phyloP scores from a whole-genome alignment of 2,113 vertebrate species.

The Poeciliopsis prolifica region DNA sequence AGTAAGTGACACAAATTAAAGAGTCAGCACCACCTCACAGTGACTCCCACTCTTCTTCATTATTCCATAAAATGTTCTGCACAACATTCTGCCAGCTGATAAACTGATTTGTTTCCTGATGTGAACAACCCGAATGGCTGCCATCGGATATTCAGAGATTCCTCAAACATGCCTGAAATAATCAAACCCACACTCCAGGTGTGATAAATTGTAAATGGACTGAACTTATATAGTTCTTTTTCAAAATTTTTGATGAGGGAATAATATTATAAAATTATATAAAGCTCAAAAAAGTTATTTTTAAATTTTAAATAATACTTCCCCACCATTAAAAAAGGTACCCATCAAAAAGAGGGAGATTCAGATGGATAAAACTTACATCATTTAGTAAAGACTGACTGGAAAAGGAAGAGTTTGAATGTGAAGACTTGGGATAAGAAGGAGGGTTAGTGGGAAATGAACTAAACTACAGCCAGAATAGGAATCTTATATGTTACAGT shows the following conservation, averaged over 20 bases:
- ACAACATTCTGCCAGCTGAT: constrained; percentile 1
- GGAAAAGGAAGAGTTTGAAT: neutral
- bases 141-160: too few relatives aligned
- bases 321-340: neutral
- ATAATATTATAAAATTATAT: too few relatives aligned
- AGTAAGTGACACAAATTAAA: neutral
- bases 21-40: neutral
- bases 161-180: too few relatives aligned
- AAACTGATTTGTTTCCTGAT: neutral
- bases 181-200: too few relatives aligned
- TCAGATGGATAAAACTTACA: neutral
- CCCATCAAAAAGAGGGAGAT: constrained; percentile 6
- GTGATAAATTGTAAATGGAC: too few relatives aligned
- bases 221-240: too few relatives aligned
- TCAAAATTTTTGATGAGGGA: too few relatives aligned
- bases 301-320: too few relatives aligned
- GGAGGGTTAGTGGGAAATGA: neutral
- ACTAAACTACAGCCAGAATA: neutral
- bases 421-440: neutral
- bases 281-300: too few relatives aligned
- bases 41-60: neutral
- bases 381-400: neutral
- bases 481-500: neutral
- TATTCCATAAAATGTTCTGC: neutral
- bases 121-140: neutral